Base-by-base conservation (phyloP, 2,113 vertebrate genomes). In the Saguinus imperator region DNA sequence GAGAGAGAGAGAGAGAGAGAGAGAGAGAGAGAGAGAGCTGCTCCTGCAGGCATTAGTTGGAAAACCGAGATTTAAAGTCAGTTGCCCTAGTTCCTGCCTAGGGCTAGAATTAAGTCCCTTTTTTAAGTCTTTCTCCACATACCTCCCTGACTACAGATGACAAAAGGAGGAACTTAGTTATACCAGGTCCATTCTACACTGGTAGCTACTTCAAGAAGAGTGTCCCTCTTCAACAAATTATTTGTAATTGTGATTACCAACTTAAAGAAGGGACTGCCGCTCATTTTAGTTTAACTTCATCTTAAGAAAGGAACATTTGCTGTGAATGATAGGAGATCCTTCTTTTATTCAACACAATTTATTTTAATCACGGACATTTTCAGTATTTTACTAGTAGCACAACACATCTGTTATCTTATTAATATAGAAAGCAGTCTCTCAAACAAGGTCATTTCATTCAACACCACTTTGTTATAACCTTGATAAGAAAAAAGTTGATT, bases 291-390 rank as follows among this genome's bases (percentile, higher is more conserved):
- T 68, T 52, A 57, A 37, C 6, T 55, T 37, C 8, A 35, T 45
- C 18, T 89, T 89, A n/a, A 68, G 11, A 66, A 68, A 43, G 64
- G 27, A 64, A 84, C 21, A 84, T 84, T 89, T 89, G n/a, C 37
- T 77, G 10, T 45, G 40, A 32, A 23, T 12, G 75, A 68, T 77
- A 89, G 1, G 23, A 83, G 50, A 6, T 76, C 52, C 70, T 40
- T 64, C 8, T 37, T 76, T 40, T 32, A 50, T n/a, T 21, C 40
- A 16, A 73, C 25, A 21, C 4, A 43, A 20, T 37, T n/a, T 16
- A 68, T 55, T 68, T 89, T 8, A 43, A 55, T n/a, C 52, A 18
- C 12, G 43, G 40, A n/a, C 21, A 45, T 25, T 66, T 18, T 45
- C 17, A 57, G 17, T 55, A 48, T 25, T 43, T 77, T 55, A 8